These are phyloP conservation scores for Orbicella faveolata DNA, from an alignment of 64 coral and sea anemone genomes.

Conservation along the genomic window DNA sequence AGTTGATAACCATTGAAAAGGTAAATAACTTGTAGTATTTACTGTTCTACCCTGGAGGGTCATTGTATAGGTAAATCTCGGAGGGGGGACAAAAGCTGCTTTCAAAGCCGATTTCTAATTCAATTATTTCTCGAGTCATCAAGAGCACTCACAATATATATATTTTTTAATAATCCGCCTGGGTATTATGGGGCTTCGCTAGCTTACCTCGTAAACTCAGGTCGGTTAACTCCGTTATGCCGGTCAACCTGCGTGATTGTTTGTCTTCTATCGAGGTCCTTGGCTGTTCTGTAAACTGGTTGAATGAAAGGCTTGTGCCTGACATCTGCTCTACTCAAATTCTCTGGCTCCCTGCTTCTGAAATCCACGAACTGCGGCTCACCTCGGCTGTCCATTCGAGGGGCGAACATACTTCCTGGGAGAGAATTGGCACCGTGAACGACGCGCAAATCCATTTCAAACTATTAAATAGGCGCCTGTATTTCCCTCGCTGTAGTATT, in stretches of 20 bases:
- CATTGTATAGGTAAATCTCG: background rate
- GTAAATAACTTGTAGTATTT: constrained; percentile 20
- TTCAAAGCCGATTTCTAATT: constrained; percentile 30
- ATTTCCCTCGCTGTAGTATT: constrained; percentile 34
- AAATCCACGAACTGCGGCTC: constrained; percentile 17
- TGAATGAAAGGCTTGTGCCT: constrained; percentile 36
- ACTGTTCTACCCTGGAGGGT: background rate
- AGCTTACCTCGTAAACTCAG: constrained; percentile 24
- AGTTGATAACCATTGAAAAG: constrained; percentile 14
- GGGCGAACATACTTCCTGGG: constrained; percentile 18
- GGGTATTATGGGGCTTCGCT: background rate
- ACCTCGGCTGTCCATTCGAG: background rate
- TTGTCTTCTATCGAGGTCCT: constrained; percentile 2
- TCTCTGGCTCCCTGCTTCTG: constrained; percentile 17
- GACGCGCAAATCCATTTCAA: constrained; percentile 25
- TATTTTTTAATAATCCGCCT: background rate
- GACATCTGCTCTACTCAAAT: constrained; percentile 17
- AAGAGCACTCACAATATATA: background rate
- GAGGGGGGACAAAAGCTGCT: constrained; percentile 8
- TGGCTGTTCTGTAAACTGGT: constrained; percentile 30
- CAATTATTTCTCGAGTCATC: constrained; percentile 29
- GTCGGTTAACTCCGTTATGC: constrained; percentile 4
- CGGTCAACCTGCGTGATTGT: background rate
- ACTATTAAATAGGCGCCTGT: constrained; percentile 9
- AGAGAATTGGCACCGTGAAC: constrained; percentile 41